Evolutionary conservation across 2,888 invertebrate species (phyloP).

Genomic region (Scelioninae gen. 2): DNA sequence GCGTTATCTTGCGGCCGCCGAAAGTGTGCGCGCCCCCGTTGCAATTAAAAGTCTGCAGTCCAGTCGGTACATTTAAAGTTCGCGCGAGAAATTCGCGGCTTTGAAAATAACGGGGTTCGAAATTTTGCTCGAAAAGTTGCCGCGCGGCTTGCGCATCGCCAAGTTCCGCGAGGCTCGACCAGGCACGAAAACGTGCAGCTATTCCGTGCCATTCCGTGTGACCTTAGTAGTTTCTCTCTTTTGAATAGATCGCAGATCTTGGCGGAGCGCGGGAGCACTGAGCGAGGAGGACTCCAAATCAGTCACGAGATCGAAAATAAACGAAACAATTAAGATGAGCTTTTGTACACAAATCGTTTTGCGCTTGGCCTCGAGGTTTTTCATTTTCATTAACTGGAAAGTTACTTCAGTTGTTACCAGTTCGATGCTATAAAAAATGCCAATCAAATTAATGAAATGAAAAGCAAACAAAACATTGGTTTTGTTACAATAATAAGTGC

Average conservation of each 20-base stretch:
- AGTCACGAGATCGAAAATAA: slow-evolving; percentile 61
- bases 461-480: too few relatives aligned
- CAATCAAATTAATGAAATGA: too few relatives aligned
- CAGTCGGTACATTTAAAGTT: slow-evolving; percentile 57
- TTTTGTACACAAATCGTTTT: slow-evolving; percentile 52
- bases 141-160: slow-evolving; percentile 47
- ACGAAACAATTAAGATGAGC: slow-evolving; percentile 60
- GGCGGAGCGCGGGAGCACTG: slow-evolving; percentile 58
- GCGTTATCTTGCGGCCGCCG: slow-evolving; percentile 58
- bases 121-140: slow-evolving; percentile 56
- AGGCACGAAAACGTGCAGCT: slow-evolving; percentile 61
- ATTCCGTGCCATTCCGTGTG: slow-evolving; percentile 61
- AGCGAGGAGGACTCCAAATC: slow-evolving; percentile 54
- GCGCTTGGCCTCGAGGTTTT: slow-evolving; percentile 33
- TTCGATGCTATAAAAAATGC: too few relatives aligned
- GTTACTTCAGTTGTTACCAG: slow-evolving; percentile 14
- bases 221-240: slow-evolving; percentile 61
- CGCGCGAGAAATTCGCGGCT: slow-evolving; percentile 50
- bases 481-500: too few relatives aligned
- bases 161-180: slow-evolving; percentile 55
- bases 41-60: slow-evolving; percentile 72
- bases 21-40: slow-evolving; percentile 55
- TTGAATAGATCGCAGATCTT: slow-evolving; percentile 61
- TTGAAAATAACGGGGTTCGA: slow-evolving; percentile 53
- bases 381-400: slow-evolving; percentile 41